phyloP scores from a whole-genome alignment of 2,113 vertebrate genomes.

The Choloepus hoffmanni region DNA sequence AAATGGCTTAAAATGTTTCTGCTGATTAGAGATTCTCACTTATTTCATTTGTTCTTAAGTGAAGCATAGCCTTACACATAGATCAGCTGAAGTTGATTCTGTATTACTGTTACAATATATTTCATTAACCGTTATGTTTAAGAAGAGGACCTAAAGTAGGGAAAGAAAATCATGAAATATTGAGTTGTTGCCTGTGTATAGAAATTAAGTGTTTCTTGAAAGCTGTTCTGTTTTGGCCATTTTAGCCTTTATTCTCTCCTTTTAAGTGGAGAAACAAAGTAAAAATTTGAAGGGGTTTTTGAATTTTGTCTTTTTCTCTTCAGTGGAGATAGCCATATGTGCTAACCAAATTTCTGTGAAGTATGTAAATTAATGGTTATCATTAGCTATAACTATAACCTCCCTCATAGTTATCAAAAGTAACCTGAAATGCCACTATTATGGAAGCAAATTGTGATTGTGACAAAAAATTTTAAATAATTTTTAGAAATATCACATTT shows the following conservation, averaged over 20 bases:
- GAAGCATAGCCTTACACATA: slow-evolving; percentile 8
- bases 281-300: slow-evolving; percentile 42
- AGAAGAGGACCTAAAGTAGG: slow-evolving; percentile 36
- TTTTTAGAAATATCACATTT: slow-evolving; percentile 38
- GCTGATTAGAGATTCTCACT: slow-evolving; percentile 39
- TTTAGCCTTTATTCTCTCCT: slow-evolving; percentile 43
- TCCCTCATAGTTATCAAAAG: neutral
- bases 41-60: slow-evolving; percentile 54
- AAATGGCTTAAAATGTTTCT: slow-evolving; percentile 56
- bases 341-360: too few species aligned
- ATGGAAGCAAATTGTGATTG: slow-evolving; percentile 19
- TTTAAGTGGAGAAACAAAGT: slow-evolving; percentile 52
- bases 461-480: neutral
- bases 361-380: too few species aligned
- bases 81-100: slow-evolving; percentile 10
- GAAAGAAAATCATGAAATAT: slow-evolving; percentile 51
- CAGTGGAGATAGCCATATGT: too few species aligned
- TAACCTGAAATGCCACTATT: slow-evolving; percentile 65
- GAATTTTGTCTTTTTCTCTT: too few species aligned
- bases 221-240: slow-evolving; percentile 44
- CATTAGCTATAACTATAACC: too few species aligned
- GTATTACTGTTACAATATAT: slow-evolving; percentile 15
- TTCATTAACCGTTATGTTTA: slow-evolving; percentile 37
- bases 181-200: slow-evolving; percentile 47
- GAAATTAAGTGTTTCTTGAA: slow-evolving; percentile 66